Percentiles rank a stretch among this genome's conserved stretches.
Conservation (phyloP, 1,140 invertebrate species). For the Cylas formicarius region DNA sequence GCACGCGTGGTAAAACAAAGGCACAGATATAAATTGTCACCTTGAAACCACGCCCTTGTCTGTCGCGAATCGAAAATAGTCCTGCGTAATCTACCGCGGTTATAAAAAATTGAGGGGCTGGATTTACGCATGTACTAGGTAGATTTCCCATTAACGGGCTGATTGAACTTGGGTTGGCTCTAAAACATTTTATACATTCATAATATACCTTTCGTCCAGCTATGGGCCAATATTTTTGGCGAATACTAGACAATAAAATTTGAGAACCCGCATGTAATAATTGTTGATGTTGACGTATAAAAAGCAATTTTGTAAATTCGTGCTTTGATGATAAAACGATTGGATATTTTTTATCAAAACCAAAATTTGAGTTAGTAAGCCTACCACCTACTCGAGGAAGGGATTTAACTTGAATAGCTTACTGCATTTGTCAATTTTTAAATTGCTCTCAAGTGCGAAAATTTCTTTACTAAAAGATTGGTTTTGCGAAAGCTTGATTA, state of each 20-base stretch:
- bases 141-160: conserved; percentile 35
- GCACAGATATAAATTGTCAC: conserved; percentile 29
- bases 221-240: conserved; percentile 26
- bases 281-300: conserved; percentile 25
- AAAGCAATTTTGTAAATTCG: conserved; percentile 26
- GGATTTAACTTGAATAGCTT: conserved; percentile 30
- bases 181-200: conserved; percentile 22
- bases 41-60: conserved; percentile 19
- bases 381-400: conserved; percentile 40
- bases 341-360: conserved; percentile 30
- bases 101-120: conserved; percentile 31
- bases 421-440: conserved; percentile 1
- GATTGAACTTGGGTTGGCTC: conserved; percentile 6
- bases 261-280: conserved; percentile 31
- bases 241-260: conserved; percentile 20
- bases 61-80: conserved; percentile 30
- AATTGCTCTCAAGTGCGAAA: too few relatives aligned
- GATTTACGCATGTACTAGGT: conserved; percentile 28
- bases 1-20: conserved; percentile 34
- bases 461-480: too few relatives aligned
- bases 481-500: too few relatives aligned
- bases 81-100: conserved; percentile 34
- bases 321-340: conserved; percentile 30
- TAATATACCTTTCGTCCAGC: conserved; percentile 13
- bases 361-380: conserved; percentile 29